Base-by-base conservation (phyloP, 2,888 invertebrate genomes). In the Rotaria macrura region DNA sequence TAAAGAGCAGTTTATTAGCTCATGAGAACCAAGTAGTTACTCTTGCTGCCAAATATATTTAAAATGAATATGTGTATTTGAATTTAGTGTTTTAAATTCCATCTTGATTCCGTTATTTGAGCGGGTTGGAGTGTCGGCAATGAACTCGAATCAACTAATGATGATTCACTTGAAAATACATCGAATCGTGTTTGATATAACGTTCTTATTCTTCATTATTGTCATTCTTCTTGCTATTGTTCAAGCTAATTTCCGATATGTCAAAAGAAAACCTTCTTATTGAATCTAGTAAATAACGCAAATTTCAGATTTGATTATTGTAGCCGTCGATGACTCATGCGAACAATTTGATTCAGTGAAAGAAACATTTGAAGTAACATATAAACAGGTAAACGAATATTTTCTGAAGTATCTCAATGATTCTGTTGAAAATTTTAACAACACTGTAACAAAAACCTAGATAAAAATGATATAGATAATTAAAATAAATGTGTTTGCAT, bases 131-230 rank as follows among this genome's bases (percentile, higher is more conserved):
- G 98, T 89, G 99, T 99, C 89, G 98, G 91, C 88, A 97, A 97
- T 90, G 97, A 97, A 92, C 94, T 98, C 87, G 97, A 95, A 88
- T 95, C 96, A 87, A 98, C 99, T 0, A 98, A 97, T 90, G 99
- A 98, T 0, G 99, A 99, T 89, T 96, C 96, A 89, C 95, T 95
- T 87, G 98, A 99, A n/a, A 92, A 95, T 95, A 83, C 96, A 95
- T 91, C 94, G 99, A 89, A 99, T 99, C 91, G 94, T 99, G 91
- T 99, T 99, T 92, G 99, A 99, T 91, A 98, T 99, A 88, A 95
- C 97, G 57, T 99, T 99, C 94, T 99, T 99, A 95, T 99, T 99
- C 94, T 99, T 99, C 92, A 96, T 99, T 90, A 99, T 99, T 91
- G 94, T 99, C 91, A 99, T 99, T 92, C 93, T 99, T 90, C 93